phyloP scores from a whole-genome alignment of 1,140 invertebrate genomes.

The Camponotus pennsylvanicus region DNA sequence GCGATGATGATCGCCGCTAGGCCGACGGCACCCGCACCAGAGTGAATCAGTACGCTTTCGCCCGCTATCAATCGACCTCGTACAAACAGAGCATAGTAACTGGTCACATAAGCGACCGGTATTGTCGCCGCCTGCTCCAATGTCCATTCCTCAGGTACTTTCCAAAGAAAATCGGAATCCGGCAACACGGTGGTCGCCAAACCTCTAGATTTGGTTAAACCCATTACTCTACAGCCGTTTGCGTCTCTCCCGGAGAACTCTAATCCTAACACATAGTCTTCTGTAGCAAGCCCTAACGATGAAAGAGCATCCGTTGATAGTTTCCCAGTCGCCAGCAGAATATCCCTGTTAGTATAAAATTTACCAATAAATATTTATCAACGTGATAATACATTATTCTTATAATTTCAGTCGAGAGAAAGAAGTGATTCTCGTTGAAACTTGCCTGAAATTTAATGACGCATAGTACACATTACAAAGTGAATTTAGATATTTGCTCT shows the following conservation, averaged over 20 bases:
- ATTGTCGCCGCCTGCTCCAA: conserved; percentile 97
- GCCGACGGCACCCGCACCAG: conserved; percentile 93
- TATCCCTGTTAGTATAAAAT: conserved; percentile 89
- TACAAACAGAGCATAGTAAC: too few relatives aligned
- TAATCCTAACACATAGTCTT: conserved; percentile 97
- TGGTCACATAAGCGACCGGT: conserved; percentile 84
- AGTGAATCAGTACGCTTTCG: too few relatives aligned
- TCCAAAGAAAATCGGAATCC: conserved; percentile 95
- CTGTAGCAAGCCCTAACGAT: conserved; percentile 89
- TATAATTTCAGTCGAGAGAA: background rate
- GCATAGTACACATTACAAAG: conserved; percentile 97
- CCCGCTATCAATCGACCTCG: too few relatives aligned
- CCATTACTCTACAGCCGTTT: conserved; percentile 95
- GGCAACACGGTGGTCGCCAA: conserved; percentile 95
- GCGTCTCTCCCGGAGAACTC: conserved; percentile 95
- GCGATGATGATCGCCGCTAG: conserved; percentile 98
- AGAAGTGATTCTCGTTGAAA: background rate
- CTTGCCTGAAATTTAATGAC: conserved; percentile 94
- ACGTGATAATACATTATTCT: too few relatives aligned
- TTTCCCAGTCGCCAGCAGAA: conserved; percentile 98
- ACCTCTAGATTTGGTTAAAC: conserved; percentile 94
- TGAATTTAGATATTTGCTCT: conserved; percentile 80
- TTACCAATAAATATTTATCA: background rate
- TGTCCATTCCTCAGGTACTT: conserved; percentile 95
- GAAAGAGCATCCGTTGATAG: conserved; percentile 97